A percentile compares a stretch with the other conserved stretches of the same genome.
These are phyloP conservation scores for Branchellion lobata DNA, from an alignment of 2,888 invertebrate genomes.

Conservation along the genomic window DNA sequence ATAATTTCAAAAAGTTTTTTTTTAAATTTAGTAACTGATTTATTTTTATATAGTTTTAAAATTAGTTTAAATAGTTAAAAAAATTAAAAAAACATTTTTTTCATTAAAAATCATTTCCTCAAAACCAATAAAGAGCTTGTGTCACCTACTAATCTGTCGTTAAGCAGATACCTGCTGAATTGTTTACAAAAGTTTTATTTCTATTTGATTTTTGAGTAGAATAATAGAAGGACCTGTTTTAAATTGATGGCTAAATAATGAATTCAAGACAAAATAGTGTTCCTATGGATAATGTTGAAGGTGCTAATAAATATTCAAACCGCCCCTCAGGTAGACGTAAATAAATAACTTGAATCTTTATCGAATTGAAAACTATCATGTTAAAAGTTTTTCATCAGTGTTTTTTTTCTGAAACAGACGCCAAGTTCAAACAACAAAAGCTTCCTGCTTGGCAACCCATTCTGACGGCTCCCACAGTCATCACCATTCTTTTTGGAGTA, in stretches of 20 bases:
- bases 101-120: background rate
- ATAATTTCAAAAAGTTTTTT: too few species aligned
- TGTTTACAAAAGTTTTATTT: background rate
- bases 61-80: background rate
- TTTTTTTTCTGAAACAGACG: slow-evolving; percentile 52
- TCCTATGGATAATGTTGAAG: background rate
- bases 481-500: slow-evolving; percentile 94
- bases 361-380: background rate
- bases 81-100: background rate
- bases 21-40: background rate
- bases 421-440: slow-evolving; percentile 61
- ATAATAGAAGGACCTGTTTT: background rate
- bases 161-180: background rate
- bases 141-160: background rate
- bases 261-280: background rate
- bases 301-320: background rate
- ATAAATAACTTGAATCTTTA: background rate
- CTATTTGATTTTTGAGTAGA: background rate
- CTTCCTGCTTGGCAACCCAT: slow-evolving; percentile 87
- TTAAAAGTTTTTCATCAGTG: background rate
- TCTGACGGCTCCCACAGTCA: slow-evolving; percentile 90
- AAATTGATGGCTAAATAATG: background rate
- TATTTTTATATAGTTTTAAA: background rate
- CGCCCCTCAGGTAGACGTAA: background rate
- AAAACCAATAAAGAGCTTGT: background rate